Percentiles rank a stretch among this genome's conserved stretches.
phyloP scores from a whole-genome alignment of 2,888 invertebrate species.

The Steinernema hermaphroditum region DNA sequence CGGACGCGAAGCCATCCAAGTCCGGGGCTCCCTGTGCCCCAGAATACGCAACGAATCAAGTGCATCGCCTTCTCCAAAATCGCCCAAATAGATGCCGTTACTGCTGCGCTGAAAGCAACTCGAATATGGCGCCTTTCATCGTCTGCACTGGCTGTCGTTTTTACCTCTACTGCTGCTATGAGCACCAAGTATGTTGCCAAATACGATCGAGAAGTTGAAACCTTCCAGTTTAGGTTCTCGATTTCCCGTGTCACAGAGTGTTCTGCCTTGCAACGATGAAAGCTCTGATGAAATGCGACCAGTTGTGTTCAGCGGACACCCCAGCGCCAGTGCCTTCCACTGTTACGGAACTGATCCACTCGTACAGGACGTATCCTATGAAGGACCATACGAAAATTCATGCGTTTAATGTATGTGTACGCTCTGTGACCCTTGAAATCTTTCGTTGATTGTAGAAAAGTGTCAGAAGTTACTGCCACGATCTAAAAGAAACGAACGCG shows the following conservation, averaged over 20 bases:
- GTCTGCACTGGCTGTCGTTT: neutral
- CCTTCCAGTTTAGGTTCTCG: neutral
- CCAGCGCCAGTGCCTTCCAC: neutral
- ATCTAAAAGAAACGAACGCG: no score
- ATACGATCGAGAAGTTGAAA: no score
- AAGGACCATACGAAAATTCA: slow-evolving; percentile 55
- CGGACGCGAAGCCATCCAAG: no score
- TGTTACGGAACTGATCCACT: neutral
- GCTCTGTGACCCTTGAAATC: no score
- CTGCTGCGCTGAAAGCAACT: neutral
- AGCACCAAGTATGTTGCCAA: neutral
- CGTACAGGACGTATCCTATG: slow-evolving; percentile 25
- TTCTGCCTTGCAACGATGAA: neutral
- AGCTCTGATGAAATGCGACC: neutral
- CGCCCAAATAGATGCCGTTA: slow-evolving; percentile 10
- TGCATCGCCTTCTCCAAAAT: neutral
- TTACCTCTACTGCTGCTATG: slow-evolving; percentile 10
- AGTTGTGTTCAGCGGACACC: neutral
- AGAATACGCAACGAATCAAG: no score
- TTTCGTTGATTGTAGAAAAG: no score
- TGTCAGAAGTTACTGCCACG: no score
- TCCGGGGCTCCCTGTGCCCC: no score
- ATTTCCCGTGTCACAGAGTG: neutral
- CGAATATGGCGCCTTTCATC: neutral
- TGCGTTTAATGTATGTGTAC: slow-evolving; percentile 47